Base-by-base conservation (phyloP, 2,888 invertebrate species). In the Plagodis pulveraria region DNA sequence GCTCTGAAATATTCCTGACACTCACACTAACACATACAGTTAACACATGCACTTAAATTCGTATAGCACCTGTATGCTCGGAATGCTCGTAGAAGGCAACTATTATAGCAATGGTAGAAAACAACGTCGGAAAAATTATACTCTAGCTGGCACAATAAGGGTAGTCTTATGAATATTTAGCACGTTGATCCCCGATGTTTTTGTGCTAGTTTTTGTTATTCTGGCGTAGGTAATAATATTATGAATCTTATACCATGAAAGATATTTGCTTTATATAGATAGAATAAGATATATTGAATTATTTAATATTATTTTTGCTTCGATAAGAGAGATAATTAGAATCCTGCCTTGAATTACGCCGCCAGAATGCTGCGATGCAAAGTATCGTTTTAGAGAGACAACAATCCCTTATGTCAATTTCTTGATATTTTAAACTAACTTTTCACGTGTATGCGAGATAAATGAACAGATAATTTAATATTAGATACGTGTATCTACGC, bases 1-100 rank as follows among this genome's bases (percentile, higher is more conserved):
- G 80, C 82, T 78, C 78, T 83, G 76, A 83, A 83, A 87, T 86
- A 87, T 85, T 82, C 79, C 83, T 81, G 74, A 78, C 76, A 76
- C 72, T 76, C 72, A 57, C 62, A 51, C 52, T 40, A 40, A 48
- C 44, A 56, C 38, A 36, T 12, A 32, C 38, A 6, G n/a, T 62
- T 52, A 49, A 8, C 53, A 54, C 22, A 53, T 58, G 56, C 38
- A 56, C 40, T 10, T 40, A 40, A 40, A 47, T 56, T 54, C 22
- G 50, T 51, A 50, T 10, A 40, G 10, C 43, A 56, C 44, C 59
- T 58, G 50, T 51, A 51, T 33, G 56, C 36, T 43, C 56, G 58
- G 50, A 44, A 48, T 22, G 56, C 41, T 40, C 56, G 58, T 53
- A 41, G 49, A 62, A 50, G 56, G 54, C 52, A 56, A 61, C 58